Percentiles rank a stretch among this genome's conserved stretches.
Evolutionary conservation across 35 echinoderm and acorn worm genomes (phyloP).

Genomic region (Apostichopus japonicus): DNA sequence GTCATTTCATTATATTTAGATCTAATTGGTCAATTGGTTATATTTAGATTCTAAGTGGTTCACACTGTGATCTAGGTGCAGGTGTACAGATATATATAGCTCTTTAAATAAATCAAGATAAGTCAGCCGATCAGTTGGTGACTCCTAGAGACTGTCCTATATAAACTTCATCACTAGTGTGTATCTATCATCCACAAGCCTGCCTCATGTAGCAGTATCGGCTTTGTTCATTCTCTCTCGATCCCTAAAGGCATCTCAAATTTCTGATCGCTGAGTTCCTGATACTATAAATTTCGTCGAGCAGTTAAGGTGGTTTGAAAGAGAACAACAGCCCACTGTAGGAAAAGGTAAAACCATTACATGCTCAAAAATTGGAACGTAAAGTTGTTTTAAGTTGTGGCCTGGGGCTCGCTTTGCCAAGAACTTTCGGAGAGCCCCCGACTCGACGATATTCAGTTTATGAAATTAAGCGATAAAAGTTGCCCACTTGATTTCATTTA

Average conservation of each 20-base stretch:
- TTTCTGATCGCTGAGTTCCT: not conserved
- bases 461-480: constrained; percentile 24
- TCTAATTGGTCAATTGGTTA: too few relatives aligned
- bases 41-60: too few relatives aligned
- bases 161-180: not conserved
- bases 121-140: too few relatives aligned
- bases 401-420: not conserved
- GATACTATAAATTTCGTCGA: not conserved
- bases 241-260: constrained; percentile 11
- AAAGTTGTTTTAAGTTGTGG: not conserved
- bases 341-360: constrained; percentile 10
- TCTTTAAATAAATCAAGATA: too few relatives aligned
- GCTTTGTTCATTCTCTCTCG: too few relatives aligned
- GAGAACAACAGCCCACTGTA: not conserved
- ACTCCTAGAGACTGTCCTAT: too few relatives aligned
- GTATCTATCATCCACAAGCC: too few relatives aligned
- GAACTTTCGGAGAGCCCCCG: not conserved
- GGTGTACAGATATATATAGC: too few relatives aligned
- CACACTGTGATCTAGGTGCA: too few relatives aligned
- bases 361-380: constrained; percentile 31
- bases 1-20: too few relatives aligned
- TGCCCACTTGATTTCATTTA: constrained; percentile 21
- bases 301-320: not conserved
- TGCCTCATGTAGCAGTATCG: too few relatives aligned
- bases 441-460: constrained; percentile 27